Conservation (phyloP, 2,888 invertebrate species). For the Pristionchus mayeri region DNA sequence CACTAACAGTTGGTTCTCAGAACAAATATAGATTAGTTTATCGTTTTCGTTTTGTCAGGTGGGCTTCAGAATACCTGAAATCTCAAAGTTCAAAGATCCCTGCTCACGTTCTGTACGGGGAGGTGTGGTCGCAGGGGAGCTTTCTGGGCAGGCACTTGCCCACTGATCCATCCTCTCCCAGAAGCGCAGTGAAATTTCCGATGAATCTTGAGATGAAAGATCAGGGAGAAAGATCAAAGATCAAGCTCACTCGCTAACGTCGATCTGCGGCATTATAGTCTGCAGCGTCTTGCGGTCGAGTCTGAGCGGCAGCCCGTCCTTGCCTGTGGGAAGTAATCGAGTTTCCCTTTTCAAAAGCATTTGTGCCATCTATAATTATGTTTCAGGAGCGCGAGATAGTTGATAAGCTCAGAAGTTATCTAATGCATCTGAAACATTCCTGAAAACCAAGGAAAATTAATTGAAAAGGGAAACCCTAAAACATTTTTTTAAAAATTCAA, state of each 20-base stretch:
- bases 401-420: too few species aligned
- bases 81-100: conserved; percentile 5
- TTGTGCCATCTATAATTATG: too few species aligned
- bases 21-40: too few species aligned
- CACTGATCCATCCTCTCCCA: conserved; percentile 13
- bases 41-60: too few species aligned
- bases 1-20: too few species aligned
- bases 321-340: too few species aligned
- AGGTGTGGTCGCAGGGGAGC: conserved; percentile 74
- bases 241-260: conserved; percentile 46
- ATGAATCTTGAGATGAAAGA: conserved; percentile 31
- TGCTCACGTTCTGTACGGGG: conserved; percentile 54
- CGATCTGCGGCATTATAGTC: conserved; percentile 27
- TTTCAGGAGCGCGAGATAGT: too few species aligned
- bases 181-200: conserved; percentile 48
- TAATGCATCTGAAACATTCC: too few species aligned
- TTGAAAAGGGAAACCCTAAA: too few species aligned
- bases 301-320: conserved; percentile 38
- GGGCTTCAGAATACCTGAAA: not conserved
- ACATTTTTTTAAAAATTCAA: too few species aligned
- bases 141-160: conserved; percentile 57
- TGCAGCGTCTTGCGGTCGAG: conserved; percentile 37
- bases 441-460: too few species aligned
- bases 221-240: not conserved
- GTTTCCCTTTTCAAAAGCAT: too few species aligned